phyloP scores from a whole-genome alignment of 1,140 invertebrate species.

The Agraylea sexmaculata region DNA sequence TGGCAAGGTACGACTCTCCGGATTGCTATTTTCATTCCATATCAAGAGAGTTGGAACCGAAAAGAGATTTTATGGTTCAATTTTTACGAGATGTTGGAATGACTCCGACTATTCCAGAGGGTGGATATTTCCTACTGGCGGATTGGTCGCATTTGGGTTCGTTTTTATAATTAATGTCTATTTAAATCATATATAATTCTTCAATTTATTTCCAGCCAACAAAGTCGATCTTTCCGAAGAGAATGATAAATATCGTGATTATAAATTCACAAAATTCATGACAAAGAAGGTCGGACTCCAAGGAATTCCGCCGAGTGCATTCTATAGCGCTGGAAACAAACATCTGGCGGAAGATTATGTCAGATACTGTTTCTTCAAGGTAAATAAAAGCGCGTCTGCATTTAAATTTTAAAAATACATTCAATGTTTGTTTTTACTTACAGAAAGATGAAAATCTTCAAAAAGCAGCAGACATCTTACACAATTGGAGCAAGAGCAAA shows the following conservation, averaged over 20 bases:
- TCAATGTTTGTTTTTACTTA: constrained; percentile 24
- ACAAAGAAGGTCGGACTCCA: constrained; percentile 85
- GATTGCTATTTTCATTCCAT: constrained; percentile 83
- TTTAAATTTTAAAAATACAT: constrained; percentile 8
- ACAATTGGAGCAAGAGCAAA: constrained; percentile 41
- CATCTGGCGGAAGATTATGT: constrained; percentile 77
- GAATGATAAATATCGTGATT: constrained; percentile 67
- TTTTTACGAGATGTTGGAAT: constrained; percentile 72
- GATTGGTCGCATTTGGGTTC: constrained; percentile 73
- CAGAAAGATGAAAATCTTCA: constrained; percentile 66
- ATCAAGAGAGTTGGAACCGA: constrained; percentile 63
- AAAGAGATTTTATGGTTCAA: constrained; percentile 76
- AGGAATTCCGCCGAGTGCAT: constrained; percentile 88
- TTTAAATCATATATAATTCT: constrained; percentile 13
- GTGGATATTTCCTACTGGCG: constrained; percentile 94
- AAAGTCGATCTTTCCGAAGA: constrained; percentile 55
- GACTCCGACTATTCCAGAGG: constrained; percentile 85
- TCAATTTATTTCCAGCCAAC: constrained; percentile 31
- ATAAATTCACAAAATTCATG: constrained; percentile 91
- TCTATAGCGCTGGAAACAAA: constrained; percentile 79
- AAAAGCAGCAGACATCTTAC: constrained; percentile 51
- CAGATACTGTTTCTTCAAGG: constrained; percentile 90
- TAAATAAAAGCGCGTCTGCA: constrained; percentile 28
- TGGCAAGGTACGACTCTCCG: constrained; percentile 51
- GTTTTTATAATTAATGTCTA: constrained; percentile 6